Evolutionary conservation across 2,888 invertebrate genomes (phyloP), one percentile per base, ranked within the genome.

Genomic region (Xanthostigma xanthostigma): DNA sequence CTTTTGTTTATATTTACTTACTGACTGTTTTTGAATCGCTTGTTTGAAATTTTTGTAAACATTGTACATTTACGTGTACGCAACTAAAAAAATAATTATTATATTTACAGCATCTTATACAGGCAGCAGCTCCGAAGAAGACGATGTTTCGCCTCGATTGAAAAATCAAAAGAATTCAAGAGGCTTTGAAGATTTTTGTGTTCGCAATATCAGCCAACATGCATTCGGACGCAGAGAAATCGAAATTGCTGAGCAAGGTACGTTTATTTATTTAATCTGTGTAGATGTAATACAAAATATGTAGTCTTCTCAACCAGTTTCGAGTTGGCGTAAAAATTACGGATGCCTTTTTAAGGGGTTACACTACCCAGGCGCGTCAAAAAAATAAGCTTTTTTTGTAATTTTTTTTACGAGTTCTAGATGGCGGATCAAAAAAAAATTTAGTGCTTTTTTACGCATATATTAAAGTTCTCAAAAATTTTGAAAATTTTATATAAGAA

Each of bases 171-270:
- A 85, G 58, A 91, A 86, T 53, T 82, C 88, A 0, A 80, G 80
- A 55, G 86, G 90, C 5, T 85, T 79, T 62, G 78, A 82, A 0
- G 91, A 95, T 56, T 95, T 96, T 69, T 96, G 96, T 69, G 94
- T 97, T 33, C 76, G 90, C 49, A 95, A 94, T 63, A 84, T 97
- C 51, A 85, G 84, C 53, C 92, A 94, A 62, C 85, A 91, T 61
- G 89, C 89, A 0, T 95, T 94, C 63, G 97, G 97, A 0, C 74
- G 96, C 35, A 69, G 95, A 39, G 97, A 97, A 73, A 96, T 97
- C 54, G 94, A 97, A 72, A 95, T 97, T 54, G 96, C 96, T 1
- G 95, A 97, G 63, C 95, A 96, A 72, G 82, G 81, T 81, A 63
- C 54, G 17, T 38, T 27, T 27, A 6, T 27, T 6, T 27, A 27